phyloP scores from a whole-genome alignment of 2,113 vertebrate species.

The Perca fluviatilis region DNA sequence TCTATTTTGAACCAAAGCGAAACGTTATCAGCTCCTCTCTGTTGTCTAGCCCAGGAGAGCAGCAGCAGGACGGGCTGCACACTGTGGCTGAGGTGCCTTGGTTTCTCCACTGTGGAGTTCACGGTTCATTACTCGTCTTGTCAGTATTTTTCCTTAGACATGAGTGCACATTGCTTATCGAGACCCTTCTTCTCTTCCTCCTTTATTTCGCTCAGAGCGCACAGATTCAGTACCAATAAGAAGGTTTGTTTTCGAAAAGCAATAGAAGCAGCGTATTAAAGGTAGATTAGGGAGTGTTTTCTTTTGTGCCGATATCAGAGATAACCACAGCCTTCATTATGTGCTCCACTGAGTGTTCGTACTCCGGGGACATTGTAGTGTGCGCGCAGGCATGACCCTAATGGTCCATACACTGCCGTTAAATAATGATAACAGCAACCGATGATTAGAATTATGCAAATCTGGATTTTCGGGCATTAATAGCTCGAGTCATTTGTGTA shows the following conservation, averaged over 20 bases:
- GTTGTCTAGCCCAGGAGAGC: constrained; percentile 71
- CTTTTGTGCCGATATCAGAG: constrained; percentile 79
- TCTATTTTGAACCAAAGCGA: constrained; percentile 69
- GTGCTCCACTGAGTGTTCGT: constrained; percentile 78
- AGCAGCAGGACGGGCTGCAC: constrained; percentile 74
- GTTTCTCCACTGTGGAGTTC: constrained; percentile 88
- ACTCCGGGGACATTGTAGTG: constrained; percentile 78
- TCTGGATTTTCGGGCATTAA: constrained; percentile 71
- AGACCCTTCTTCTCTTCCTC: constrained; percentile 58
- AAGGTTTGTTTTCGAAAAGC: constrained; percentile 52
- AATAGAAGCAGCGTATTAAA: constrained; percentile 70
- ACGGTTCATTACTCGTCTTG: constrained; percentile 95
- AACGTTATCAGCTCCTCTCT: constrained; percentile 51
- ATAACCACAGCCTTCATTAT: constrained; percentile 80
- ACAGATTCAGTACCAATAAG: constrained; percentile 61
- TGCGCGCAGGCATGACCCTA: constrained; percentile 78
- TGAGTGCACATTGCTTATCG: constrained; percentile 95
- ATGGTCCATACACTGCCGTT: constrained; percentile 75
- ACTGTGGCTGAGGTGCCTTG: constrained; percentile 84
- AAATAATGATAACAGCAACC: constrained; percentile 80
- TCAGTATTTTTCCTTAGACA: constrained; percentile 95
- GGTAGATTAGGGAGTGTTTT: constrained; percentile 80
- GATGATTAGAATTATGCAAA: constrained; percentile 81
- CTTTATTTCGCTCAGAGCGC: constrained; percentile 57
- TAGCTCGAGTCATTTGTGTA: constrained; percentile 49